A percentile compares a stretch with the other conserved stretches of the same genome.
phyloP scores from a whole-genome alignment of 1,140 invertebrate genomes.

The Metaphire vulgaris region DNA sequence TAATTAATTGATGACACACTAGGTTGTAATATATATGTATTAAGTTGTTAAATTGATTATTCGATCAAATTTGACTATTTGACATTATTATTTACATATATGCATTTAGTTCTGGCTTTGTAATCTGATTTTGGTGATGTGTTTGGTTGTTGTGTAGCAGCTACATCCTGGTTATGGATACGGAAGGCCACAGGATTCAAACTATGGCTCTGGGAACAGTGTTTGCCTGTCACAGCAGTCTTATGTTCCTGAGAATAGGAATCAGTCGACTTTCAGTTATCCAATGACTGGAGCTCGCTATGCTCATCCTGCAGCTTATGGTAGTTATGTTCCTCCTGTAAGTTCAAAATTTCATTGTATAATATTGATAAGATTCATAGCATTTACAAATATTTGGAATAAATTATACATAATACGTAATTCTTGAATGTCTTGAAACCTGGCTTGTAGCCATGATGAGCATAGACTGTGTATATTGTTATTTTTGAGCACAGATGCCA shows the following conservation, averaged over 20 bases:
- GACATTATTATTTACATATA: background rate
- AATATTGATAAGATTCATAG: background rate
- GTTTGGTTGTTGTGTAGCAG: background rate
- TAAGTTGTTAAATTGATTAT: background rate
- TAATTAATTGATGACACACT: too few species aligned
- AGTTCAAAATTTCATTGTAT: too few species aligned
- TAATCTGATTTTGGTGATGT: background rate
- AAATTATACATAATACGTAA: too few species aligned
- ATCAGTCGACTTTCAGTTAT: background rate
- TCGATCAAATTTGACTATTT: too few species aligned
- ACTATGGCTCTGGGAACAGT: background rate
- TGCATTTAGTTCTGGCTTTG: background rate
- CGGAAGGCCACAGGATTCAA: background rate
- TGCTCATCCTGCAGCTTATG: slow-evolving; percentile 7
- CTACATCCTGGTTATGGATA: background rate
- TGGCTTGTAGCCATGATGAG: too few species aligned
- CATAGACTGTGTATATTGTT: too few species aligned
- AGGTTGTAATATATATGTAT: too few species aligned
- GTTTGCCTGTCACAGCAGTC: background rate
- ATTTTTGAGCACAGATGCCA: too few species aligned
- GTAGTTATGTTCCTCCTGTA: slow-evolving; percentile 15
- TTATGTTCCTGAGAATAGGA: background rate
- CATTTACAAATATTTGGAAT: background rate
- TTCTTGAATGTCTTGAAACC: too few species aligned
- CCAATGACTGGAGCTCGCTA: background rate